These are phyloP conservation scores for Leptatherina wallacei DNA, from an alignment of 2,797 vertebrate species.

Conservation along the genomic window DNA sequence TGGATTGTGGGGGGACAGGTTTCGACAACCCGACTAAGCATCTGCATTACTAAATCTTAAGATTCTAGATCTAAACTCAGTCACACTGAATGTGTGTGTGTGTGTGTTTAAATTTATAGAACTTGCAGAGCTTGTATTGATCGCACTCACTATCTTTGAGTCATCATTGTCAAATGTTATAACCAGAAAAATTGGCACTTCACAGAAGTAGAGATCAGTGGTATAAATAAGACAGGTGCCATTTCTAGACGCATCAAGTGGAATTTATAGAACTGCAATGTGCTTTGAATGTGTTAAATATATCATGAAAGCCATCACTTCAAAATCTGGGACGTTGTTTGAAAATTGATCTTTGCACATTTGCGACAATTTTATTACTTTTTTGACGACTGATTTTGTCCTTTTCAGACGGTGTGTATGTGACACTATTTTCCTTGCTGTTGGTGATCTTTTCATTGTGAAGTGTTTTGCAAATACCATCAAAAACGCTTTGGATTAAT, in stretches of 20 bases:
- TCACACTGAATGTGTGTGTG: conserved; percentile 11
- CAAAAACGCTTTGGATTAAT: neutral
- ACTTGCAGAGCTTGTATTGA: conserved; percentile 13
- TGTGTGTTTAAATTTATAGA: neutral
- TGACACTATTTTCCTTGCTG: too few species aligned
- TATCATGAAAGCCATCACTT: too few species aligned
- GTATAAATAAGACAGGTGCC: neutral
- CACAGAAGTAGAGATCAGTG: conserved; percentile 8
- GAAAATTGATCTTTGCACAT: neutral
- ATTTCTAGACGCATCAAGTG: neutral
- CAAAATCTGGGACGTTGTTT: too few species aligned
- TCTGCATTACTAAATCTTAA: conserved; percentile 39
- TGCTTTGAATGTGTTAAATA: neutral
- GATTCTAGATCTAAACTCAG: conserved; percentile 24
- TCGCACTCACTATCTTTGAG: conserved; percentile 25
- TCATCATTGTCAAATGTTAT: conserved; percentile 24
- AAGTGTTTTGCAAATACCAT: neutral
- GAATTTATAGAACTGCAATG: neutral
- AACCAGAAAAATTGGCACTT: conserved; percentile 25
- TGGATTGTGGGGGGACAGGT: conserved; percentile 52
- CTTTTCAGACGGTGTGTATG: too few species aligned
- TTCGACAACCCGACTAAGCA: conserved; percentile 46
- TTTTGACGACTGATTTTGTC: too few species aligned
- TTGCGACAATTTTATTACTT: too few species aligned
- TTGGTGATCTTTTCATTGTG: too few species aligned